A percentile compares a stretch with the other conserved stretches of the same genome.
These are phyloP conservation scores for Aphodius granarius DNA, from an alignment of 2,888 invertebrate genomes.

Conservation along the genomic window DNA sequence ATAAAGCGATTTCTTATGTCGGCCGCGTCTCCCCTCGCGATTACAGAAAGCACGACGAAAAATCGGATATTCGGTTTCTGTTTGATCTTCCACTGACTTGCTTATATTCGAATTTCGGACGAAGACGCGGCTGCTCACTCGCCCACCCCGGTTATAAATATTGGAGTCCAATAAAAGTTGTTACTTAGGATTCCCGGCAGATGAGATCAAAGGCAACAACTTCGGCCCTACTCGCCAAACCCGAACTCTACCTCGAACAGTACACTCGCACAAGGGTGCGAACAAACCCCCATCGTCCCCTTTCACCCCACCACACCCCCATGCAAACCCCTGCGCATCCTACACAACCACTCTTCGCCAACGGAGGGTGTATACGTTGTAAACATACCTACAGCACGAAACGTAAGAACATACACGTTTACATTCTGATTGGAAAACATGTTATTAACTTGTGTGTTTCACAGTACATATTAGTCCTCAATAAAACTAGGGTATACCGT, in stretches of 20 bases:
- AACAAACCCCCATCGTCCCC: slow-evolving; percentile 30
- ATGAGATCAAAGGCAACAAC: slow-evolving; percentile 49
- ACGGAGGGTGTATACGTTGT: neutral
- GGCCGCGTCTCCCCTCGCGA: slow-evolving; percentile 18
- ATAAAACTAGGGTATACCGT: no score
- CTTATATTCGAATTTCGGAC: slow-evolving; percentile 45
- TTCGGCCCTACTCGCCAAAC: slow-evolving; percentile 26
- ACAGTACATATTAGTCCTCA: no score
- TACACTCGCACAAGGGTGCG: slow-evolving; percentile 37
- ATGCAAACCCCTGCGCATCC: neutral
- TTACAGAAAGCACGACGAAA: slow-evolving; percentile 37
- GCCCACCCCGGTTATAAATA: slow-evolving; percentile 52
- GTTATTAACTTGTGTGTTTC: neutral
- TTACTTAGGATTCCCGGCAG: slow-evolving; percentile 52
- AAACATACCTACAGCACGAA: neutral
- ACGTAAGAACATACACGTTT: neutral
- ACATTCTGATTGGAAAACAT: neutral
- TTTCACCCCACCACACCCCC: neutral
- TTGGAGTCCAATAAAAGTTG: slow-evolving; percentile 55
- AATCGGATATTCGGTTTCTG: slow-evolving; percentile 48
- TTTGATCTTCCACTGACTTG: slow-evolving; percentile 41
- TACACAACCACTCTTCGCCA: neutral
- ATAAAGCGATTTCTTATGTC: slow-evolving; percentile 27
- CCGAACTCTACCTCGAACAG: slow-evolving; percentile 13
- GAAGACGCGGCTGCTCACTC: slow-evolving; percentile 37